These are phyloP conservation scores for Acrocera orbiculus DNA, from an alignment of 2,888 invertebrate genomes.

Conservation along the genomic window DNA sequence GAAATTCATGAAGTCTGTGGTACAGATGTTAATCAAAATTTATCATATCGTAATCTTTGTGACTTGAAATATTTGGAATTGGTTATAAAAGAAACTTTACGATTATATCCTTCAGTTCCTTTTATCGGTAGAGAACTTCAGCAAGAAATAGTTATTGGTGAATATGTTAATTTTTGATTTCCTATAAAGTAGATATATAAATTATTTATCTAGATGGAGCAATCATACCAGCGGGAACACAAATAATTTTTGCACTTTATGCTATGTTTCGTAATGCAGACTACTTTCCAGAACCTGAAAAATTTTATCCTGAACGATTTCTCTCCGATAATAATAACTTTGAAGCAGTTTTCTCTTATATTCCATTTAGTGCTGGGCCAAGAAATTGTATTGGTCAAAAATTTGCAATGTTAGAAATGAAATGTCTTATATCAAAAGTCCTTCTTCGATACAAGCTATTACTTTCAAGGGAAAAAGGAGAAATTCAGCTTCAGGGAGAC, in stretches of 20 bases:
- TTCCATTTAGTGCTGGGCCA: slow-evolving; percentile 28
- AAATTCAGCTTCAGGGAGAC: too few species aligned
- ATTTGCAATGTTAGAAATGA: slow-evolving; percentile 27
- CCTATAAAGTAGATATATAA: too few species aligned
- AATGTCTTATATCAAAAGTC: slow-evolving; percentile 21
- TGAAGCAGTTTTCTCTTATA: slow-evolving; percentile 19
- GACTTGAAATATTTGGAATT: slow-evolving; percentile 34
- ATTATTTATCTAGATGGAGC: slow-evolving; percentile 15
- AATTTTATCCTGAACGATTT: slow-evolving; percentile 24
- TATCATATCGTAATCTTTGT: slow-evolving; percentile 16
- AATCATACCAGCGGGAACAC: slow-evolving; percentile 20
- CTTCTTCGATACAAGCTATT: slow-evolving; percentile 21
- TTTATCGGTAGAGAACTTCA: slow-evolving; percentile 39
- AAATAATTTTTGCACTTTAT: slow-evolving; percentile 22
- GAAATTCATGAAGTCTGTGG: slow-evolving; percentile 20
- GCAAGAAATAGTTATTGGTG: slow-evolving; percentile 37
- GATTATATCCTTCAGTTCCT: slow-evolving; percentile 47
- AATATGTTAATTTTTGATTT: too few species aligned
- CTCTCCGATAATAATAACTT: slow-evolving; percentile 30
- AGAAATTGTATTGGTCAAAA: slow-evolving; percentile 28
- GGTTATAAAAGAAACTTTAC: slow-evolving; percentile 46
- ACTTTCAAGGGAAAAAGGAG: too few species aligned
- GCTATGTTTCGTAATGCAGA: slow-evolving; percentile 20
- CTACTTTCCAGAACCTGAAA: slow-evolving; percentile 19
- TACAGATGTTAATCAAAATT: slow-evolving; percentile 13